Percentiles rank a stretch among this genome's conserved stretches.
phyloP scores from a whole-genome alignment of 2,888 invertebrate genomes.

The Teleogryllus oceanicus region DNA sequence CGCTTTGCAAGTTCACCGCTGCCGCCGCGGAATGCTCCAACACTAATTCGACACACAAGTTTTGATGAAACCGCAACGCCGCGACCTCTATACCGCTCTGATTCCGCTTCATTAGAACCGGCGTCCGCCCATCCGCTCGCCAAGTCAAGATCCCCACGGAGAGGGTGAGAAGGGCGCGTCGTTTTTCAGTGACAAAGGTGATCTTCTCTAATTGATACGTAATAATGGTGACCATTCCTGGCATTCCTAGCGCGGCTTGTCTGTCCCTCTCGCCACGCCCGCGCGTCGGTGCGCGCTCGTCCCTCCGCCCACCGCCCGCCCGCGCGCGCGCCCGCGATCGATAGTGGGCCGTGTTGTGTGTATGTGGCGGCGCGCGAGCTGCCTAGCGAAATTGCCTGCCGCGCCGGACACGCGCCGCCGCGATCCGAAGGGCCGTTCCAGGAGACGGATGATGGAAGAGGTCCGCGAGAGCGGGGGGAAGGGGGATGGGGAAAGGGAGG shows the following conservation, averaged over 20 bases:
- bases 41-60: not conserved
- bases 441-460: not conserved
- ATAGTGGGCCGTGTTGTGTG: not conserved
- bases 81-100: not conserved
- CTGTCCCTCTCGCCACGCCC: not conserved
- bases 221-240: not conserved
- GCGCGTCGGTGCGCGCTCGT: not conserved
- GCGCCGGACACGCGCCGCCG: not conserved
- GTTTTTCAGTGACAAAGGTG: not conserved
- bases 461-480: not conserved
- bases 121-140: not conserved
- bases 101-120: not conserved
- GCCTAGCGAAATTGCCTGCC: not conserved
- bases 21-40: too few relatives aligned
- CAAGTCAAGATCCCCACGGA: not conserved
- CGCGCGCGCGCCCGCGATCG: not conserved
- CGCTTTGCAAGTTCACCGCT: too few relatives aligned
- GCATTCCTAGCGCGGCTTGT: not conserved
- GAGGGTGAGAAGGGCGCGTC: not conserved
- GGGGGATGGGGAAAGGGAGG: not conserved
- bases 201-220: conserved; percentile 11
- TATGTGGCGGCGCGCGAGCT: not conserved
- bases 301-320: not conserved
- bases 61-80: not conserved
- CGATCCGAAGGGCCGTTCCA: not conserved